A percentile compares a stretch with the other conserved stretches of the same genome.
These are phyloP conservation scores for Dascillus cervinus DNA, from an alignment of 2,888 invertebrate species.

Conservation along the genomic window DNA sequence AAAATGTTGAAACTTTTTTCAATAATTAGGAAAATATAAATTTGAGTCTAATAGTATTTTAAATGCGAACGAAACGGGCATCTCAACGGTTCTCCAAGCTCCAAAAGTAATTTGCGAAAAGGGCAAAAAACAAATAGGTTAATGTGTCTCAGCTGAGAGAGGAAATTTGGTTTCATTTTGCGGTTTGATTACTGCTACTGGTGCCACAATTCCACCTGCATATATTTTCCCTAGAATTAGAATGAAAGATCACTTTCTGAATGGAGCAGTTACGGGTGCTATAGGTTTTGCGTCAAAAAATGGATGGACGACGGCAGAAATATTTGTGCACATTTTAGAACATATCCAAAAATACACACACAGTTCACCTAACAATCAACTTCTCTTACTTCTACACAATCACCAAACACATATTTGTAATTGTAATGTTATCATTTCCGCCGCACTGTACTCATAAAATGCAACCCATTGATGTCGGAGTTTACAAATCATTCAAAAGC, in stretches of 20 bases:
- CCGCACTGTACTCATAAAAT: slow-evolving; percentile 26
- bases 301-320: slow-evolving; percentile 21
- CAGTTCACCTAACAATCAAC: slow-evolving; percentile 15
- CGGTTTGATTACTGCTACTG: slow-evolving; percentile 21
- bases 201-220: slow-evolving; percentile 21
- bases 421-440: slow-evolving; percentile 25
- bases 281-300: slow-evolving; percentile 12
- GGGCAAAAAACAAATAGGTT: slow-evolving; percentile 17
- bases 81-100: slow-evolving; percentile 14
- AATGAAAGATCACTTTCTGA: slow-evolving; percentile 18
- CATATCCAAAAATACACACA: slow-evolving; percentile 18
- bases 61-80: slow-evolving; percentile 24
- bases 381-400: slow-evolving; percentile 22
- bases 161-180: slow-evolving; percentile 22
- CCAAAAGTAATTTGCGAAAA: slow-evolving; percentile 18
- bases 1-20: no score
- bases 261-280: slow-evolving; percentile 18
- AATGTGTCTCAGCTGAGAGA: slow-evolving; percentile 22
- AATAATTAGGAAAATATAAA: slow-evolving; percentile 9
- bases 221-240: slow-evolving; percentile 25
- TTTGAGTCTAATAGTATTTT: slow-evolving; percentile 17
- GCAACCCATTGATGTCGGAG: slow-evolving; percentile 21
- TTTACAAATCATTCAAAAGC: slow-evolving; percentile 26
- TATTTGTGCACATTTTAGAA: slow-evolving; percentile 18
- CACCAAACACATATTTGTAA: slow-evolving; percentile 21